Base-by-base conservation (phyloP, 92 coral and sea anemone species). In the Epizoanthus stellaris region DNA sequence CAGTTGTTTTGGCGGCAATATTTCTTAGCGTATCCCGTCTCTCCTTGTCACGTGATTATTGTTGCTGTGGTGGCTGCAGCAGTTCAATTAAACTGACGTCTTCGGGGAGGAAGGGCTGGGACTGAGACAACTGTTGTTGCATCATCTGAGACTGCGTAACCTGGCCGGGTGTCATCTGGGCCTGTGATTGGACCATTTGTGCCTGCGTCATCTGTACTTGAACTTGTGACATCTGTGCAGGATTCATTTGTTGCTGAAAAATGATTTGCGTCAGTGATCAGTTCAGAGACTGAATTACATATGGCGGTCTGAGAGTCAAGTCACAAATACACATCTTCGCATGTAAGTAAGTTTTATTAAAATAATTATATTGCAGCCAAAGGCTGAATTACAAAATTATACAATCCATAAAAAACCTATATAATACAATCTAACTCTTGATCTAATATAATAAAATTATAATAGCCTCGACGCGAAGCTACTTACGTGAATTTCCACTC, bases 151-250 rank as follows among this genome's bases (percentile, higher is more conserved):
- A 92, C 91, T 94, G 98, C 5, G 95, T 59, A 38, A 86, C 93
- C 67, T 94, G 98, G 42, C 86, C 92, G 45, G 89, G 88, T 34
- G 93, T 21, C 95, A 94, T 89, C 76, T 90, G 89, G 53, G 90
- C 88, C 89, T 93, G 97, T 73, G 97, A 70, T 79, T 94, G 98
- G 89, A 64, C 92, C 87, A 94, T 80, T 79, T 94, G 98, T 23
- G 95, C 93, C 56, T 93, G 90, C 58, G 91, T 85, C 98, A 94
- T 91, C 87, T 94, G 95, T 10, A 87, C 98, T 89, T 91, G 83
- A 59, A 60, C 70, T 62, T 54, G 75, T 15, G 72, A 70, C 67
- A 69, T 65, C 52, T 63, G 74, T n/a, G 61, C 67, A 0, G 65
- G 54, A 45, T 66, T 76, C 34, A 62, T 53, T 49, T 67, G 82